phyloP scores from a whole-genome alignment of 2,888 invertebrate species.

The Neuroscelio doddi region DNA sequence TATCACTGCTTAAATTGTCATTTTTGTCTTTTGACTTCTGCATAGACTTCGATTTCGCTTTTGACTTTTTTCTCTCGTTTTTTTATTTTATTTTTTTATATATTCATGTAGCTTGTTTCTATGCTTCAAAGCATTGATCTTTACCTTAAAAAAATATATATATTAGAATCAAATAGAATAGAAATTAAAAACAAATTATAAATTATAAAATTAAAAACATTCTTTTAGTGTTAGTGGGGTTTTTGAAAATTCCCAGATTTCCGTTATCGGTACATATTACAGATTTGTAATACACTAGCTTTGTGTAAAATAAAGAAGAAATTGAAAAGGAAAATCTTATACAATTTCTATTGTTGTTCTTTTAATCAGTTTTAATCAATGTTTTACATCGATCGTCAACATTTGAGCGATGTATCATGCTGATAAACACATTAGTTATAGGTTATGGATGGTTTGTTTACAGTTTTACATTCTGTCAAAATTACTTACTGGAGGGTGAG shows the following conservation, averaged over 20 bases:
- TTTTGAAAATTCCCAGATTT: conserved; percentile 95
- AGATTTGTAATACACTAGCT: conserved; percentile 89
- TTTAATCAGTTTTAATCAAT: no score
- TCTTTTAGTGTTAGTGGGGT: conserved; percentile 98
- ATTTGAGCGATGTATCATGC: no score
- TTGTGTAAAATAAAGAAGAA: conserved; percentile 91
- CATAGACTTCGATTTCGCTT: conserved; percentile 19
- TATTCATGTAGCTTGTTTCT: conserved; percentile 74
- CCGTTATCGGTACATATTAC: conserved; percentile 83
- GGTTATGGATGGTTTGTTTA: no score
- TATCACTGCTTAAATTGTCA: conserved; percentile 57
- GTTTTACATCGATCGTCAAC: no score
- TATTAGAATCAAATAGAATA: no score
- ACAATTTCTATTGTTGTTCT: no score
- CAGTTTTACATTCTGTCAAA: no score
- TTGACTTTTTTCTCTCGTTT: conserved; percentile 49
- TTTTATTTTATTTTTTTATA: conserved; percentile 37
- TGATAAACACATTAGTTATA: no score
- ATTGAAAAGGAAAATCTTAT: conserved; percentile 94
- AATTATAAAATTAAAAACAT: conserved; percentile 95
- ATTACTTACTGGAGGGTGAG: no score
- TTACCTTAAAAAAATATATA: conserved; percentile 56
- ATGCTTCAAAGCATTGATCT: conserved; percentile 76
- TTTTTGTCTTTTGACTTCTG: conserved; percentile 24
- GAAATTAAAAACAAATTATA: no score